A percentile compares a stretch with the other conserved stretches of the same genome.
phyloP scores from a whole-genome alignment of 1,140 invertebrate species.

The Drosophila triauraria region DNA sequence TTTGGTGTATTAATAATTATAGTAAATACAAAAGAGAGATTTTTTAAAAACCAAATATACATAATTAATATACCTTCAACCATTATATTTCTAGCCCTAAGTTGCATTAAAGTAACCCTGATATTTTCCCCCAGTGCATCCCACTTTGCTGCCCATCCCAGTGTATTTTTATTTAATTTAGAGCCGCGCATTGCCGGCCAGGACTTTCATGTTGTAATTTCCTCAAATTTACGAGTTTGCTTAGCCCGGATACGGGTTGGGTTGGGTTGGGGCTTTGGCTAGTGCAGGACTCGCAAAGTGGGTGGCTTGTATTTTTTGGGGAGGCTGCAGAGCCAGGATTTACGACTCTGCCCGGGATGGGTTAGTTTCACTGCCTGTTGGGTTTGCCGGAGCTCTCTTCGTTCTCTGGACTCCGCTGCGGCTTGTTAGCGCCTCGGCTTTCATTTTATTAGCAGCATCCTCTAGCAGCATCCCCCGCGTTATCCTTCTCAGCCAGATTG shows the following conservation, averaged over 20 bases:
- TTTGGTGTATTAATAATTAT: no score
- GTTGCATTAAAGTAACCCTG: no score
- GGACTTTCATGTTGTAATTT: slow-evolving; percentile 81
- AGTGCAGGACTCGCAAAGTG: neutral
- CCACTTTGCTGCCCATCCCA: slow-evolving; percentile 14
- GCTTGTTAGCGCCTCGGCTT: slow-evolving; percentile 71
- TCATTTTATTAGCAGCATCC: slow-evolving; percentile 72
- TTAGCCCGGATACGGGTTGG: slow-evolving; percentile 50
- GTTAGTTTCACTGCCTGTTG: slow-evolving; percentile 45
- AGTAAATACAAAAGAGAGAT: neutral
- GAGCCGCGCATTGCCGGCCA: slow-evolving; percentile 57
- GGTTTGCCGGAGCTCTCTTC: slow-evolving; percentile 27
- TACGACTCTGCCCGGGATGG: slow-evolving; percentile 63
- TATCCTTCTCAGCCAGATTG: slow-evolving; percentile 44
- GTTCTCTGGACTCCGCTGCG: slow-evolving; percentile 25
- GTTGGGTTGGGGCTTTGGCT: neutral
- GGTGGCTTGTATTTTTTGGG: slow-evolving; percentile 28
- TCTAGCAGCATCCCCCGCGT: neutral
- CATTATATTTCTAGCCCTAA: no score
- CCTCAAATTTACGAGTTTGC: slow-evolving; percentile 77
- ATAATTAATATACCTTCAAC: no score
- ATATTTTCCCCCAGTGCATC: slow-evolving; percentile 4
- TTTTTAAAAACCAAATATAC: no score
- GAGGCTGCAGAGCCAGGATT: slow-evolving; percentile 58
- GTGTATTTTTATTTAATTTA: slow-evolving; percentile 78